Evolutionary conservation across 1,140 invertebrate species (phyloP).

Genomic region (Macrobrachium nipponense): DNA sequence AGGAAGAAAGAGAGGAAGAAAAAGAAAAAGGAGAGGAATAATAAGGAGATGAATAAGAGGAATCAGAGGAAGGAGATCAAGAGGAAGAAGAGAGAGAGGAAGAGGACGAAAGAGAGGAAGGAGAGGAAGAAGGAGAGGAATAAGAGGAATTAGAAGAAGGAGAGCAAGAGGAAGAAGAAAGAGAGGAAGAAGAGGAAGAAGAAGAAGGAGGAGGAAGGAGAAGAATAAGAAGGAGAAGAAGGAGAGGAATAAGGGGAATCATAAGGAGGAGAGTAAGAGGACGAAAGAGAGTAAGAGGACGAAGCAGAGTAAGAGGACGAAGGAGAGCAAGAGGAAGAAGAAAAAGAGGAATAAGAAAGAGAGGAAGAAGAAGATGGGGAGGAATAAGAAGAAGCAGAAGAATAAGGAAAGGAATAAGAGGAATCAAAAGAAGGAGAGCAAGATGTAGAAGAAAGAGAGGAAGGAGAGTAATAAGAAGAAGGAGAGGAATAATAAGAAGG

Average conservation of each 20-base stretch:
- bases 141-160: no score
- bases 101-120: no score
- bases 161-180: no score
- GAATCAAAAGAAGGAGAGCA: not conserved
- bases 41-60: no score
- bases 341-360: not conserved
- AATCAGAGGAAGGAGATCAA: no score
- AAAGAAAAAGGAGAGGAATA: not conserved
- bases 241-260: no score
- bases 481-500: not conserved
- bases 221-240: not conserved
- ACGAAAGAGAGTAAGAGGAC: constrained; percentile 13
- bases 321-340: not conserved
- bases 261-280: constrained; percentile 7
- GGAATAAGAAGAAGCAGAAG: not conserved
- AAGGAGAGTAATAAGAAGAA: not conserved
- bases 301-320: constrained; percentile 3
- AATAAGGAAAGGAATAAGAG: not conserved
- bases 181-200: no score
- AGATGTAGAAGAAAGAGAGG: not conserved
- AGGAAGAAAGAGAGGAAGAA: not conserved
- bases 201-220: no score
- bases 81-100: no score
- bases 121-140: no score
- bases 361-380: not conserved